phyloP scores from a whole-genome alignment of 2,888 invertebrate genomes.

The Tenthredo scrophulariae region DNA sequence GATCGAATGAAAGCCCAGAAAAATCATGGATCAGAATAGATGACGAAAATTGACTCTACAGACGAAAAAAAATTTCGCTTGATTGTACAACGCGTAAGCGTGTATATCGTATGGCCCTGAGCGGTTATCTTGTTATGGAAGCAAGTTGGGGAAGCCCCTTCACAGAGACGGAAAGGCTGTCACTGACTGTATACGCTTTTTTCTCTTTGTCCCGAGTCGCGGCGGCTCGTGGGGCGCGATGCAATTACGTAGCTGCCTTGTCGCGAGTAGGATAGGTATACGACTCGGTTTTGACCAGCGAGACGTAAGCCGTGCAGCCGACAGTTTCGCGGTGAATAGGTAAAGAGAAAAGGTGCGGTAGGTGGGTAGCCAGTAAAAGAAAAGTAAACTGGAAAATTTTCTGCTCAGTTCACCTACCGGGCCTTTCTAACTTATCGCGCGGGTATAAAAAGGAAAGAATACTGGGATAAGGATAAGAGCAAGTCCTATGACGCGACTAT shows the following conservation, averaged over 20 bases:
- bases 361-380: background rate
- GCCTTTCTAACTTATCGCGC: background rate
- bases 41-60: background rate
- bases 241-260: background rate
- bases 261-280: background rate
- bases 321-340: slow-evolving; percentile 17
- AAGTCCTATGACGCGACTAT: background rate
- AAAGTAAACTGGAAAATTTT: background rate
- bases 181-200: background rate
- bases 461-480: slow-evolving; percentile 4
- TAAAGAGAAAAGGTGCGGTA: background rate
- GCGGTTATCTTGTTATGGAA: background rate
- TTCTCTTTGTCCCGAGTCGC: background rate
- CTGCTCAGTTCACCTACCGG: background rate
- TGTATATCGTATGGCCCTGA: background rate
- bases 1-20: too few relatives aligned
- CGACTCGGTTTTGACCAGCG: background rate
- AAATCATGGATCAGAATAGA: too few relatives aligned
- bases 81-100: background rate
- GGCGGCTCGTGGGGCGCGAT: background rate
- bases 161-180: background rate
- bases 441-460: background rate
- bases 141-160: background rate
- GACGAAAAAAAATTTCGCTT: background rate
- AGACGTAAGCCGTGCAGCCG: background rate